Base-by-base conservation (phyloP, 2,888 invertebrate species). In the Eupelmus urozonus region DNA sequence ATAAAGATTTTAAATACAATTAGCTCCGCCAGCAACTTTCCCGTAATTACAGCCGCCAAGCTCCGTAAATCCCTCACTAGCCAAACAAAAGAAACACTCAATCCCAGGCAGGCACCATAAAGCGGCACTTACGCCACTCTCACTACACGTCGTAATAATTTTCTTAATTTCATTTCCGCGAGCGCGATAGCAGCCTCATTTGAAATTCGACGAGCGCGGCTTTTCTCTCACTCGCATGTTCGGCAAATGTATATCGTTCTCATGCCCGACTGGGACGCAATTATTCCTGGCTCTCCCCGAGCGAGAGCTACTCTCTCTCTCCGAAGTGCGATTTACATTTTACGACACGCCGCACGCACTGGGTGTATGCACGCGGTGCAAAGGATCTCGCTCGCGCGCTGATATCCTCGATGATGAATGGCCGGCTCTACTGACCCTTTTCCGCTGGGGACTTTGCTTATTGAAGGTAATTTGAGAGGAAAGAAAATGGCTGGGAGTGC, bases 241-340 rank as follows among this genome's bases (percentile, higher is more conserved):
- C 74, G 78, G 71, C 49, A 45, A 74, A 74, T 60, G 74, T 25
- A 67, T 70, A 65, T 63, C 40, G 66, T 60, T 45, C 51, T 29
- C 40, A 40, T 51, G 51, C 23, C 59, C 51, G 70, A 25, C 49
- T 5, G 16, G 42, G 45, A 63, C 74, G 76, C 77, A 80, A 80
- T 81, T 79, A 80, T 80, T 79, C 80, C 67, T 69, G 23, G 72
- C 77, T 70, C 75, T 71, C 27, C 13, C 45, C 27, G 62, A 51
- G 66, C 16, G 49, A 23, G 45, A 40, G 34, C 53, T 45, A 45
- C 2, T 13, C 59, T n/a, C 25, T 29, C 9, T 34, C 27, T 67
- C 13, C 45, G 69, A 51, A 25, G 67, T 69, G 70, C 80, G 81
- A 81, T 81, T 81, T 82, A 80, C 82, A 82, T 81, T 82, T 82